phyloP scores from a whole-genome alignment of 2,797 vertebrate species.

The Microctenopoma stevenorrisi region DNA sequence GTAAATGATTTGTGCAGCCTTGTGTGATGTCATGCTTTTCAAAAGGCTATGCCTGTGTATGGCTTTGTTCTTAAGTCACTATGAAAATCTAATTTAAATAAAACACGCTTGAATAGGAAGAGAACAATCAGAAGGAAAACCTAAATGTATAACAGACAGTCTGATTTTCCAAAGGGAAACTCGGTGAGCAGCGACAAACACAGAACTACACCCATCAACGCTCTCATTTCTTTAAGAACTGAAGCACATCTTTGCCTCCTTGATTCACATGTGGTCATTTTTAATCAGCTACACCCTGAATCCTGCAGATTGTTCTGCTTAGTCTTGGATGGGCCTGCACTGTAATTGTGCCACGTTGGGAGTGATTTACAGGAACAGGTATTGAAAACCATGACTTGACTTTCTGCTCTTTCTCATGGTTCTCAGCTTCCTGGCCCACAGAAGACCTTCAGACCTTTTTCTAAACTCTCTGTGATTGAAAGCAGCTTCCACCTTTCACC shows the following conservation, averaged over 20 bases:
- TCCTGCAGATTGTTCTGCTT: conserved; percentile 23
- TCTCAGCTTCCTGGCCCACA: conserved; percentile 17
- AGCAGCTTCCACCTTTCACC: conserved; percentile 22
- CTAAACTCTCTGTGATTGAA: conserved; percentile 8
- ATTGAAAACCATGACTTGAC: conserved; percentile 14
- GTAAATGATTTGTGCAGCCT: conserved; percentile 3
- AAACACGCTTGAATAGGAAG: conserved; percentile 9
- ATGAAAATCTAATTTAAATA: conserved; percentile 29
- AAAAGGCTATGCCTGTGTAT: neutral
- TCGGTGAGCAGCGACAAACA: neutral
- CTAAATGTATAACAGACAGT: conserved; percentile 10
- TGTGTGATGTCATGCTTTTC: neutral
- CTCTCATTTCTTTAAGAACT: conserved; percentile 9
- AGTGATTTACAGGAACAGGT: conserved; percentile 27
- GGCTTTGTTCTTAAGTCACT: conserved; percentile 23
- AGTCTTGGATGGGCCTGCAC: conserved; percentile 13
- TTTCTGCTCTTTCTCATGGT: conserved; percentile 26
- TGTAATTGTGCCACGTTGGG: conserved; percentile 17
- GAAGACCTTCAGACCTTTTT: conserved; percentile 4
- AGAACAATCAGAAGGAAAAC: conserved; percentile 4
- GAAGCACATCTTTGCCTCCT: conserved; percentile 22
- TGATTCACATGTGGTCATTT: conserved; percentile 9
- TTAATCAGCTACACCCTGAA: conserved; percentile 11
- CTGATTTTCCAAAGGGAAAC: conserved; percentile 5
- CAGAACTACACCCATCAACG: conserved; percentile 2